These are phyloP conservation scores for Drosophila funebris DNA, from an alignment of 1,140 invertebrate genomes.

Conservation along the genomic window DNA sequence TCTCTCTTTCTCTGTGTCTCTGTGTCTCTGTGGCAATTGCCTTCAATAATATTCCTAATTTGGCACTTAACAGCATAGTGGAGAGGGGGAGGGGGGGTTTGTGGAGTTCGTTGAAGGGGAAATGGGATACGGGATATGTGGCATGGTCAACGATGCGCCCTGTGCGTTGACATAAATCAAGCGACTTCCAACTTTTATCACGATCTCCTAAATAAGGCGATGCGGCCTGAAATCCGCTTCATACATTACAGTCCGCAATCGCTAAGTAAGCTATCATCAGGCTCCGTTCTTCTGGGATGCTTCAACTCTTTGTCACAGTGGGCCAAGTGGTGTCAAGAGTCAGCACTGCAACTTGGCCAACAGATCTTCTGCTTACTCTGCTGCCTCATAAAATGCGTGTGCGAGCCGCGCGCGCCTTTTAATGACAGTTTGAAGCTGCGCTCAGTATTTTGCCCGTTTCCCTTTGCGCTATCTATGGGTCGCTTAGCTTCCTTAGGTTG, in stretches of 20 bases:
- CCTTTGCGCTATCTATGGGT: conserved; percentile 17
- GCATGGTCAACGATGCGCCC: conserved; percentile 17
- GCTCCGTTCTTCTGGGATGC: conserved; percentile 25
- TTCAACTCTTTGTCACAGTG: conserved; percentile 55
- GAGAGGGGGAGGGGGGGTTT: neutral
- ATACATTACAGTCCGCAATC: conserved; percentile 68
- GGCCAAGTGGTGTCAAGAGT: conserved; percentile 43
- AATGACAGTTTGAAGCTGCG: conserved; percentile 72
- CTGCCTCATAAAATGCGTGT: conserved; percentile 82
- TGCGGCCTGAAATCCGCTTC: conserved; percentile 72
- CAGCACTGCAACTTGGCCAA: conserved; percentile 7
- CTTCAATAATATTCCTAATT: conserved; percentile 77
- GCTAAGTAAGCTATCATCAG: conserved; percentile 83
- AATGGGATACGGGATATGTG: neutral
- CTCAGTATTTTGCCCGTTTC: conserved; percentile 37
- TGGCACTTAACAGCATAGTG: conserved; percentile 64
- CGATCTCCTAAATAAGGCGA: conserved; percentile 84
- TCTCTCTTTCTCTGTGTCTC: neutral
- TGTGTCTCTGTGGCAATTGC: conserved; percentile 52
- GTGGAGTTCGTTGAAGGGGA: neutral
- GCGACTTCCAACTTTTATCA: conserved; percentile 84
- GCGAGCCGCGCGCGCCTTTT: conserved; percentile 73
- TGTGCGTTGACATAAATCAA: conserved; percentile 83
- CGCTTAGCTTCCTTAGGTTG: neutral
- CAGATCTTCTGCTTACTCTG: conserved; percentile 24